phyloP scores from a whole-genome alignment of 2,888 invertebrate genomes.

The Scaeva pyrastri region DNA sequence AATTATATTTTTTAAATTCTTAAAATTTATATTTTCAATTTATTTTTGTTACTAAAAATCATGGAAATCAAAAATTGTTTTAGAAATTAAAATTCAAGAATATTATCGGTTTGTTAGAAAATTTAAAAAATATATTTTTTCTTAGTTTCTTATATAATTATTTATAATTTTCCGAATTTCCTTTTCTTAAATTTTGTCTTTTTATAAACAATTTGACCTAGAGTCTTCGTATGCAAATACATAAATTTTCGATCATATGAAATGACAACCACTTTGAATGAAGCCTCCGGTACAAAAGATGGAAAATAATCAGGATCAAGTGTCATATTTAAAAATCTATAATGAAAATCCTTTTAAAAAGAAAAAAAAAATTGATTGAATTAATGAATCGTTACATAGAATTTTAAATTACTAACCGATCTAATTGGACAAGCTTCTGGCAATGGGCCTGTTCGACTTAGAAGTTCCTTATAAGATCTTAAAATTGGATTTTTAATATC shows the following conservation, averaged over 20 bases:
- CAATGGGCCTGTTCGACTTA: not conserved
- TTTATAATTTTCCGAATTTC: not conserved
- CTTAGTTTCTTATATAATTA: not conserved
- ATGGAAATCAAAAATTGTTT: too few species aligned
- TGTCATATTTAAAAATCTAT: constrained; percentile 3
- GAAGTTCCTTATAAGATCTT: not conserved
- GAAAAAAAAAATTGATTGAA: not conserved
- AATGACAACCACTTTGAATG: not conserved
- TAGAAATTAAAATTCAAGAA: too few species aligned
- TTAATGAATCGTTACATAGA: not conserved
- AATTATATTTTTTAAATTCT: too few species aligned
- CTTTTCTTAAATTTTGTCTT: not conserved
- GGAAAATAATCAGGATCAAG: not conserved
- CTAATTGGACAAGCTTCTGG: not conserved
- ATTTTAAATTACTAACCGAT: not conserved
- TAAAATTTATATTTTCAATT: too few species aligned
- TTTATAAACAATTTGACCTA: not conserved
- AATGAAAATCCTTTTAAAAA: constrained; percentile 11
- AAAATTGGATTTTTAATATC: not conserved
- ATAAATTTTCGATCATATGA: not conserved
- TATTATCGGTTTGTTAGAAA: too few species aligned
- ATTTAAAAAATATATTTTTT: not conserved
- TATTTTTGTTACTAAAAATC: too few species aligned
- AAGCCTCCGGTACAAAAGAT: not conserved
- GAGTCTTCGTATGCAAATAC: not conserved